Conservation (phyloP, 2,113 vertebrate species). For the Bujurquina vittata region DNA sequence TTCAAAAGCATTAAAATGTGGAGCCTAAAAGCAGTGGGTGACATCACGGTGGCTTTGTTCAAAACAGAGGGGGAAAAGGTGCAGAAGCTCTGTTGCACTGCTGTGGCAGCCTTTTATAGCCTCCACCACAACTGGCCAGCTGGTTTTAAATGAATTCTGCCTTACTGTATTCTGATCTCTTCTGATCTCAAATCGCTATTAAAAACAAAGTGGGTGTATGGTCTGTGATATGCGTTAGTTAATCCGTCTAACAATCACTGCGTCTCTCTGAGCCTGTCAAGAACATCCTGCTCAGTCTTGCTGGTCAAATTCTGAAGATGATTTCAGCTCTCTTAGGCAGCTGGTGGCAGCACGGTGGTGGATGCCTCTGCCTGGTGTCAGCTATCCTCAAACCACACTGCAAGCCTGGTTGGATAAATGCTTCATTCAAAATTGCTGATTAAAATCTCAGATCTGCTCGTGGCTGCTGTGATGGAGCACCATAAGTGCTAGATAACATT, state of each 20-base stretch:
- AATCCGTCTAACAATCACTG: background rate
- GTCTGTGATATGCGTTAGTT: background rate
- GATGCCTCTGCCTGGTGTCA: background rate
- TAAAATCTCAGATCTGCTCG: background rate
- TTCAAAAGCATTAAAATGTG: no score
- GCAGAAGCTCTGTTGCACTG: background rate
- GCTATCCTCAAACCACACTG: background rate
- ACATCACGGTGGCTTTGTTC: background rate
- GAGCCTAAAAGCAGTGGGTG: background rate
- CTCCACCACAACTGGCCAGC: rapidly evolving
- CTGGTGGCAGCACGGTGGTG: no score
- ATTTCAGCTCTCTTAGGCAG: background rate
- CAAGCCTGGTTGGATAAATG: rapidly evolving
- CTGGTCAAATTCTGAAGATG: background rate
- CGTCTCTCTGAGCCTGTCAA: background rate
- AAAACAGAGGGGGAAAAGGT: background rate
- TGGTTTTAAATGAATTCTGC: background rate
- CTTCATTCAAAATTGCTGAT: background rate
- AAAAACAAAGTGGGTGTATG: background rate
- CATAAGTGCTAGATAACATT: background rate
- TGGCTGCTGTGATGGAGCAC: background rate
- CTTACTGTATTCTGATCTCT: rapidly evolving
- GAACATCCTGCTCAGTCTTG: background rate
- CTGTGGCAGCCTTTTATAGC: rapidly evolving
- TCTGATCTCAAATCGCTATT: background rate